phyloP scores from a whole-genome alignment of 2,113 vertebrate species.

The Heptranchias perlo region DNA sequence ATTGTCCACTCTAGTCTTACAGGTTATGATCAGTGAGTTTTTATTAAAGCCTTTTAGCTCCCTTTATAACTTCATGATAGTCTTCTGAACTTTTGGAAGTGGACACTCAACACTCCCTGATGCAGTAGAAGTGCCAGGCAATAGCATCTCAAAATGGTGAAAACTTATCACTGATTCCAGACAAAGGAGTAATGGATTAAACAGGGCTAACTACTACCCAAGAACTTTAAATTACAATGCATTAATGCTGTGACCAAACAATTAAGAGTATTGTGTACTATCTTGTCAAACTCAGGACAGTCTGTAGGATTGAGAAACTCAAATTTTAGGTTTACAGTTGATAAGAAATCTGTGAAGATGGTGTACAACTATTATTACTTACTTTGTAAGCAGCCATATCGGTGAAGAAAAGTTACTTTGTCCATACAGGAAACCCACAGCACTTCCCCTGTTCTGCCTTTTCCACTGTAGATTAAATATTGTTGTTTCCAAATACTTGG shows the following conservation, averaged over 20 bases:
- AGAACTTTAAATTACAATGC: no score
- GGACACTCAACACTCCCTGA: neutral
- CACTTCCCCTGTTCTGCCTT: neutral
- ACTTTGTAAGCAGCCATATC: neutral
- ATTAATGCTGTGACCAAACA: neutral
- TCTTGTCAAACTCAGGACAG: no score
- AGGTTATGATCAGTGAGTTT: neutral
- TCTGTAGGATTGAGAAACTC: neutral
- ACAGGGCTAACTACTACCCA: no score
- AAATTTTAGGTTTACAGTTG: neutral
- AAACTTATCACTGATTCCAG: neutral
- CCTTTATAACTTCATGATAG: neutral
- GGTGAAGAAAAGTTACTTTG: neutral
- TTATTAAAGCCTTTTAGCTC: neutral
- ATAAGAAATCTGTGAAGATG: neutral
- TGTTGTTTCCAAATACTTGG: neutral
- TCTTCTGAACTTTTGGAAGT: neutral
- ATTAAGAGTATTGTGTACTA: neutral
- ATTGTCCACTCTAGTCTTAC: neutral
- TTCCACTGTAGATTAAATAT: conserved; percentile 16
- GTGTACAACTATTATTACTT: neutral
- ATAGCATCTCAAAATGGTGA: neutral
- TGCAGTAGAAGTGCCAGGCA: neutral
- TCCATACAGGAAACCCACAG: neutral
- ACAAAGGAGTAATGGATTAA: neutral